These are phyloP conservation scores for Chunga burmeisteri DNA, from an alignment of 2,113 vertebrate species.

Conservation along the genomic window DNA sequence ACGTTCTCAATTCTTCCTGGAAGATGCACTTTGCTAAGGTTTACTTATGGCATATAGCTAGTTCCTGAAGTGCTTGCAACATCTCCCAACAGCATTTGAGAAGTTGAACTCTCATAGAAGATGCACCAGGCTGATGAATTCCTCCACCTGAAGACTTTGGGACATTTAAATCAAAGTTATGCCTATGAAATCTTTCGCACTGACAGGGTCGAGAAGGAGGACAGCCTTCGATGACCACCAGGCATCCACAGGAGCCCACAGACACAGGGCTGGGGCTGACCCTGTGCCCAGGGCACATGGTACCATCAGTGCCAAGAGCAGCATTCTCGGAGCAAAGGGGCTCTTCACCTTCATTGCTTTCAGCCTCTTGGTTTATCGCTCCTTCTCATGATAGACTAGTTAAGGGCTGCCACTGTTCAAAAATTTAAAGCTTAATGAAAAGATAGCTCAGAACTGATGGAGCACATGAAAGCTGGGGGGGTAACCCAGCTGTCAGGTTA, in stretches of 20 bases:
- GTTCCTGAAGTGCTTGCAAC: not conserved
- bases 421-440: not conserved
- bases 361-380: not conserved
- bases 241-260: not conserved
- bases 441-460: not conserved
- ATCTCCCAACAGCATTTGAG: not conserved
- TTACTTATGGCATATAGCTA: not conserved
- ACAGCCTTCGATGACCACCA: not conserved
- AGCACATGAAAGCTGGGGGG: not conserved
- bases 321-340: not conserved
- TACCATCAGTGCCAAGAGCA: not conserved
- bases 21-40: not conserved
- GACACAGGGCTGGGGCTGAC: not conserved
- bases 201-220: not conserved
- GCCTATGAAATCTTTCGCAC: not conserved
- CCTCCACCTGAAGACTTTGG: not conserved
- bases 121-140: not conserved
- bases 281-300: not conserved
- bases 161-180: not conserved
- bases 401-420: not conserved
- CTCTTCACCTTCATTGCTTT: not conserved
- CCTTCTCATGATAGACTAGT: not conserved
- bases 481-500: not conserved
- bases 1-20: not conserved
- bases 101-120: not conserved